Percentiles rank a stretch among this genome's conserved stretches.
Conservation (phyloP, 1,140 invertebrate genomes). For the Drosophila pachea region DNA sequence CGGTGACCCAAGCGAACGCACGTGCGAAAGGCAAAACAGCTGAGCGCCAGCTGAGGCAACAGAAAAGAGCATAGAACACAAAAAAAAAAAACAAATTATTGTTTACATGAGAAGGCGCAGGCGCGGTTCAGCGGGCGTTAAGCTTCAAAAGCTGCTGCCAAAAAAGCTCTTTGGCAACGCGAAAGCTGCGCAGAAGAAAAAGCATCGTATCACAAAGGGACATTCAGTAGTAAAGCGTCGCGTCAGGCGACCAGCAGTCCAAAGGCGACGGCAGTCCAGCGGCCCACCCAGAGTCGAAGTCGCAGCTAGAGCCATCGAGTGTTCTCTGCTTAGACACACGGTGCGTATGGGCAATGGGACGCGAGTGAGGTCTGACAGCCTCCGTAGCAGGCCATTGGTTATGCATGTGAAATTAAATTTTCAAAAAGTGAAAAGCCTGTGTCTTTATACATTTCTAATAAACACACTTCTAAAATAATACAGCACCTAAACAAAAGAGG, state of each 20-base stretch:
- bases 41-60: conserved; percentile 34
- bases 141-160: conserved; percentile 33
- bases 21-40: conserved; percentile 47
- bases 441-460: conserved; percentile 40
- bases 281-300: neutral
- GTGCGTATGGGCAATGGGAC: conserved; percentile 46
- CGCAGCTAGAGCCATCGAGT: conserved; percentile 8
- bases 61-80: conserved; percentile 25
- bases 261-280: conserved; percentile 2
- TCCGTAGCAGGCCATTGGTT: neutral
- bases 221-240: conserved; percentile 57
- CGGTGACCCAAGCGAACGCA: conserved; percentile 34
- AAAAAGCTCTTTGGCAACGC: conserved; percentile 44
- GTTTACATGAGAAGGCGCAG: conserved; percentile 57
- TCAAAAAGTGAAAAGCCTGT: conserved; percentile 30
- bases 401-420: conserved; percentile 22
- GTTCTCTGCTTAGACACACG: conserved; percentile 41
- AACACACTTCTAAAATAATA: conserved; percentile 37
- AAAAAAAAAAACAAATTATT: conserved; percentile 42
- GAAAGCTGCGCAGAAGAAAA: conserved; percentile 47
- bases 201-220: conserved; percentile 29
- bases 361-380: conserved; percentile 8
- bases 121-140: conserved; percentile 53
- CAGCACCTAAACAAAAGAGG: conserved; percentile 9
- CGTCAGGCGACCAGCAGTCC: conserved; percentile 43